Percentiles rank a stretch among this genome's conserved stretches.
Conservation (phyloP, 1,140 invertebrate genomes). For the Neuroterus valhalla region DNA sequence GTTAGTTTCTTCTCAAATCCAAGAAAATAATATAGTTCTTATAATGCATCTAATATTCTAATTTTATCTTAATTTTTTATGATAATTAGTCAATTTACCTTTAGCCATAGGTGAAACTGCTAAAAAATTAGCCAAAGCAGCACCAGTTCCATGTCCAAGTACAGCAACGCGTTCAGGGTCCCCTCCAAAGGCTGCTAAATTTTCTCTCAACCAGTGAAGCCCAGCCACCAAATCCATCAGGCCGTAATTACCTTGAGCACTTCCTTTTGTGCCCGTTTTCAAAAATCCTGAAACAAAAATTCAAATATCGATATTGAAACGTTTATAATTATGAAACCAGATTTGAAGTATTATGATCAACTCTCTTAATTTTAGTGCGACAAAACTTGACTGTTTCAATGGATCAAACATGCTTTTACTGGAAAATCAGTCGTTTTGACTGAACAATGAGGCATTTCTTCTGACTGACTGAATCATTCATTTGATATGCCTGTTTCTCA, state of each 20-base stretch:
- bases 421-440: too few relatives aligned
- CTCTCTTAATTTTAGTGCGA: too few relatives aligned
- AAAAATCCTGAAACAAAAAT: constrained; percentile 82
- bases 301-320: background rate
- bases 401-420: too few relatives aligned
- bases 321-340: too few relatives aligned
- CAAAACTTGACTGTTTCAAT: too few relatives aligned
- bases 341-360: too few relatives aligned
- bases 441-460: too few relatives aligned
- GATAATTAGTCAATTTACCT: constrained; percentile 78
- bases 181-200: constrained; percentile 91
- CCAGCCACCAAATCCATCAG: constrained; percentile 96
- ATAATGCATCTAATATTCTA: too few relatives aligned
- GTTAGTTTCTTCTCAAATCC: too few relatives aligned
- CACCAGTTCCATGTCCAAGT: constrained; percentile 95
- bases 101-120: constrained; percentile 94
- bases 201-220: constrained; percentile 93
- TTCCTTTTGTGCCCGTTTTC: constrained; percentile 89
- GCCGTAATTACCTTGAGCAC: constrained; percentile 94
- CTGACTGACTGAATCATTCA: too few relatives aligned
- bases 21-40: too few relatives aligned
- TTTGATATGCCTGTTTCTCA: too few relatives aligned
- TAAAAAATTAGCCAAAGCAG: constrained; percentile 94
- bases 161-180: constrained; percentile 92
- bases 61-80: background rate